Evolutionary conservation across 2,888 invertebrate genomes (phyloP), one percentile per base, ranked within the genome.

Genomic region (Spodoptera exigua): DNA sequence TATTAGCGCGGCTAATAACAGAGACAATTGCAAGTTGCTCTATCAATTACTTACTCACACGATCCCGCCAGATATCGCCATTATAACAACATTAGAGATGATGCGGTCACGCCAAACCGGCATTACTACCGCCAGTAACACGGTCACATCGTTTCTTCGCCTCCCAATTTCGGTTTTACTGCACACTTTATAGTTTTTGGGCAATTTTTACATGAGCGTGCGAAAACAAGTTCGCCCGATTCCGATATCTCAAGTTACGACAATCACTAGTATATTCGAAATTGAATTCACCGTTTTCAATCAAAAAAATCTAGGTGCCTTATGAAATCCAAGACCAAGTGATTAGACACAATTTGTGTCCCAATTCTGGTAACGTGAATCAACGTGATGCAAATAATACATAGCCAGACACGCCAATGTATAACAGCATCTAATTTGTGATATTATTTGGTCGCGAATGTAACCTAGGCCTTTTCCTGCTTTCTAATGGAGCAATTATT

Each of bases 1-100:
- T 86, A 86, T 89, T 89, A 87, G 83, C 80, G 79, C 77, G 68
- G 78, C 82, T 89, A 88, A 89, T 89, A 87, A 57, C 81, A 83
- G 82, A 86, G 82, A 85, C 84, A 85, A 87, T 86, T 84, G 83
- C 80, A 79, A 84, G 85, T 86, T 84, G 85, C 83, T 88, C 87
- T 90, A 93, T 93, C 91, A 92, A 93, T 93, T 92, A 92, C 88
- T 92, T 91, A 87, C 89, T 86, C 82, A 83, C 87, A 85, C 85
- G 85, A 84, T 86, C 83, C 21, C 83, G 82, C 81, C 86, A 85
- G 87, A 88, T 89, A 90, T 84, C 82, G 84, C 88, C 83, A 93
- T 93, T 93, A 93, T 92, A 93, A 92, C 82, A 79, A 82, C 92
- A 92, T 93, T 92, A 93, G 90, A 89, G 88, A 87, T 86, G 86